phyloP scores from a whole-genome alignment of 2,113 vertebrate species.

The Actinemys pallida region DNA sequence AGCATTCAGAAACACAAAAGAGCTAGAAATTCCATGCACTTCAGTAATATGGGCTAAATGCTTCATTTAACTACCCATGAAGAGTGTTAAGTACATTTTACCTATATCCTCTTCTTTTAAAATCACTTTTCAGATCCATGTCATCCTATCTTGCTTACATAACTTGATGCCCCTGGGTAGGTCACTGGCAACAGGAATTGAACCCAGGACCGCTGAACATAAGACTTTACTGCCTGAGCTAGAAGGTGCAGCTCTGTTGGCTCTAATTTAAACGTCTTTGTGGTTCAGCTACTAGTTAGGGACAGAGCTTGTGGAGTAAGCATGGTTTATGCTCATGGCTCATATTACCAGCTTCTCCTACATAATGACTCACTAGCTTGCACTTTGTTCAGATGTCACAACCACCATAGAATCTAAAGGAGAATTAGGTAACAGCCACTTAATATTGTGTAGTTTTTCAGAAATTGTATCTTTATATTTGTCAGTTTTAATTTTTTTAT shows the following conservation, averaged over 20 bases:
- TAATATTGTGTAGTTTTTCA: background rate
- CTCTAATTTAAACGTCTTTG: background rate
- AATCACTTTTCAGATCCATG: background rate
- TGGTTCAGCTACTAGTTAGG: accelerated
- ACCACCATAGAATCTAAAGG: background rate
- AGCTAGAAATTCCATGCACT: background rate
- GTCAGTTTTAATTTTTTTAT: background rate
- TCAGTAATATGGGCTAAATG: background rate
- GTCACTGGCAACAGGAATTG: background rate
- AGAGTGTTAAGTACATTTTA: background rate
- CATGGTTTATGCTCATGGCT: background rate
- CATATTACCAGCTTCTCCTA: background rate
- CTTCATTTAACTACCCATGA: background rate
- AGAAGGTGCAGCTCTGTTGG: background rate
- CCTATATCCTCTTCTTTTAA: background rate
- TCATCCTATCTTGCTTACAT: background rate
- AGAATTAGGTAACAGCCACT: background rate
- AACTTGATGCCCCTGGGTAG: background rate
- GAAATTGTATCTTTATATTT: background rate
- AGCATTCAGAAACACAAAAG: background rate
- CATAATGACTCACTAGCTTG: accelerated
- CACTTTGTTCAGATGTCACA: background rate
- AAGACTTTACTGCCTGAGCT: background rate
- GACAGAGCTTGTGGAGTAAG: background rate
- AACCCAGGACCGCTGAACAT: background rate